These are phyloP conservation scores for Cheilosia impressa DNA, from an alignment of 2,888 invertebrate genomes.

Conservation along the genomic window DNA sequence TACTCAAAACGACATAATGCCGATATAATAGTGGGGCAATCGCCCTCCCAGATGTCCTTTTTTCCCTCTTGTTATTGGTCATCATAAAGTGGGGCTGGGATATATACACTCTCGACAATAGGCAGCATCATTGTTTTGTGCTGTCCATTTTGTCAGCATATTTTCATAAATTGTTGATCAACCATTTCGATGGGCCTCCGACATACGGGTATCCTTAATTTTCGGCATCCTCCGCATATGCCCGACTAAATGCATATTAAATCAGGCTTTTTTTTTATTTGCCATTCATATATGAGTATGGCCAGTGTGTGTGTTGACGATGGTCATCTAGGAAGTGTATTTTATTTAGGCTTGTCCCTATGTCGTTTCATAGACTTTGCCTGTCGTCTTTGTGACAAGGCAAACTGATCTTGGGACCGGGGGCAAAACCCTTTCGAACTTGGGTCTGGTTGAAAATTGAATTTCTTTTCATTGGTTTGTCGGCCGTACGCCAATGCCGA, in stretches of 20 bases:
- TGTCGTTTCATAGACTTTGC: constrained; percentile 24
- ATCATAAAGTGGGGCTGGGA: not conserved
- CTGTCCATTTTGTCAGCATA: constrained; percentile 47
- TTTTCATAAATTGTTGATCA: constrained; percentile 72
- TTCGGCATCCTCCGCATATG: constrained; percentile 52
- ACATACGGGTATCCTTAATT: constrained; percentile 62
- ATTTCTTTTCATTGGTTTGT: constrained; percentile 48
- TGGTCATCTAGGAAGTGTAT: constrained; percentile 21
- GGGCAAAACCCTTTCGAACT: constrained; percentile 29
- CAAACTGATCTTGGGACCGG: constrained; percentile 19
- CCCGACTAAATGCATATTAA: constrained; percentile 20
- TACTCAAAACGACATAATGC: constrained; percentile 60
- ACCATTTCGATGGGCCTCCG: constrained; percentile 49
- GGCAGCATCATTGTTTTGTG: constrained; percentile 25
- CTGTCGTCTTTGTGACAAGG: constrained; percentile 8
- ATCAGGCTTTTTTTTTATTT: constrained; percentile 18
- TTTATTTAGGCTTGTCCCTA: not conserved
- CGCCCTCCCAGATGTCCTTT: constrained; percentile 42
- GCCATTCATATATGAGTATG: constrained; percentile 6
- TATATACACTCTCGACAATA: constrained; percentile 19
- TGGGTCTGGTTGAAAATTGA: constrained; percentile 58
- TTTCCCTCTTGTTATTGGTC: constrained; percentile 1
- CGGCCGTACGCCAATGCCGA: too few relatives aligned
- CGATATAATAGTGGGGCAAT: constrained; percentile 51
- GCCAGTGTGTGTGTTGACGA: not conserved